Conservation (phyloP, 2,113 vertebrate species). For the Phrynosoma blainvillii region DNA sequence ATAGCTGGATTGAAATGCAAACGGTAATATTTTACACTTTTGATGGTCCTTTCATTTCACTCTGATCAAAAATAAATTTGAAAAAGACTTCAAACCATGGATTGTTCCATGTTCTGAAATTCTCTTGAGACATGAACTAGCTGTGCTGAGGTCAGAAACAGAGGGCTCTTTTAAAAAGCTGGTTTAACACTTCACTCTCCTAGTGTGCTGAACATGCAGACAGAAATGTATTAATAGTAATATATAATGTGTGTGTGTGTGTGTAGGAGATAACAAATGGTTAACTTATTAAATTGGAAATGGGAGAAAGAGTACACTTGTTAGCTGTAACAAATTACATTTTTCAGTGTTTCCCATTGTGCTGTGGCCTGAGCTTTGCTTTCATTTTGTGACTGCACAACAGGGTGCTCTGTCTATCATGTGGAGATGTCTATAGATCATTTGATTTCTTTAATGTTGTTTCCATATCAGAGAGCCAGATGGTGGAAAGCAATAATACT, state of each 20-base stretch:
- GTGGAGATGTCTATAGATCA: constrained; percentile 36
- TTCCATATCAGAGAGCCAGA: constrained; percentile 64
- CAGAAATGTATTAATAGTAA: neutral
- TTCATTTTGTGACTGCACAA: constrained; percentile 10
- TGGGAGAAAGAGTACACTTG: neutral
- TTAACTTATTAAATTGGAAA: neutral
- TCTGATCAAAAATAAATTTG: neutral
- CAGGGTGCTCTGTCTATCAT: constrained; percentile 20
- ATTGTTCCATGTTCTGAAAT: neutral
- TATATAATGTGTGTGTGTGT: neutral
- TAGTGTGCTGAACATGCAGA: neutral
- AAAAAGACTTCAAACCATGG: neutral
- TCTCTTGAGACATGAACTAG: constrained; percentile 2
- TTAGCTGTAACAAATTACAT: neutral
- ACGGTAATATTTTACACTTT: constrained; percentile 18
- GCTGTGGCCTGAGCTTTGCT: neutral
- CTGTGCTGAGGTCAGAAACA: neutral
- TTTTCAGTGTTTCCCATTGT: neutral
- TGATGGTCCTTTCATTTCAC: constrained; percentile 1
- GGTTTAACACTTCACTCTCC: constrained; percentile 14
- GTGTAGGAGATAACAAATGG: neutral
- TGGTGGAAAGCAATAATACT: constrained; percentile 64
- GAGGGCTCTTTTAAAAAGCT: neutral
- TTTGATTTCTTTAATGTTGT: constrained; percentile 56
- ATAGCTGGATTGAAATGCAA: constrained; percentile 18